Evolutionary conservation across 2,888 invertebrate genomes (phyloP), one percentile per base, ranked within the genome.

Genomic region (Cryptus armator): DNA sequence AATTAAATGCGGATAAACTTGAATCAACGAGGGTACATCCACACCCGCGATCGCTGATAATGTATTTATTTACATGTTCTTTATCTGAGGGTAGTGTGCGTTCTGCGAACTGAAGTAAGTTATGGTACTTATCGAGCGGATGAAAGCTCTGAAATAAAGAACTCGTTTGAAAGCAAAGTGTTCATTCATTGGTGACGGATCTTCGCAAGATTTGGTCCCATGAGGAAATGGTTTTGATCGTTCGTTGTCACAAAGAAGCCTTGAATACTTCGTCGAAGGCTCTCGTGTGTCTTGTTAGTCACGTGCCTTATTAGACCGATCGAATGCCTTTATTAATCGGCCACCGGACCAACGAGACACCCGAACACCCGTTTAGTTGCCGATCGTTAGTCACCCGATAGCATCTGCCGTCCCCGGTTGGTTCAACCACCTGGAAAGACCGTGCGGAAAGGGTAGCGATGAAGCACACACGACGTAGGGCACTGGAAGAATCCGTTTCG

Each of bases 291-390:
- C 88, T 88, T 82, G 87, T 90, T 88, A 87, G 87, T 80, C 86
- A 72, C 78, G 76, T 81, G 84, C 84, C 84, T 90, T 87, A 90
- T 91, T 90, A 86, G 85, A 67, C 80, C 83, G 88, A 89, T 91
- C 88, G 86, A 89, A 88, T 90, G 86, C 87, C 89, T 88, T 90
- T 89, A 90, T 90, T 89, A 91, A 90, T 91, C 88, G 87, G 79
- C 62, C 74, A 71, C 64, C 88, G 83, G 88, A 88, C 66, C 79
- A 37, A 53, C 64, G 48, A 46, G 84, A 81, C 87, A 89, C 84
- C 87, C 71, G 86, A 90, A 86, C 88, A 84, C 76, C 86, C 87
- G 85, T 87, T 90, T 89, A 89, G 83, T 70, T 81, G 70, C 84
- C 66, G 87, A 87, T 89, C 86, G 87, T 89, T 87, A 85, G 88